Percentiles rank a stretch among this genome's conserved stretches.
These are phyloP conservation scores for Bovichtus diacanthus DNA, from an alignment of 2,797 vertebrate genomes.

Conservation along the genomic window DNA sequence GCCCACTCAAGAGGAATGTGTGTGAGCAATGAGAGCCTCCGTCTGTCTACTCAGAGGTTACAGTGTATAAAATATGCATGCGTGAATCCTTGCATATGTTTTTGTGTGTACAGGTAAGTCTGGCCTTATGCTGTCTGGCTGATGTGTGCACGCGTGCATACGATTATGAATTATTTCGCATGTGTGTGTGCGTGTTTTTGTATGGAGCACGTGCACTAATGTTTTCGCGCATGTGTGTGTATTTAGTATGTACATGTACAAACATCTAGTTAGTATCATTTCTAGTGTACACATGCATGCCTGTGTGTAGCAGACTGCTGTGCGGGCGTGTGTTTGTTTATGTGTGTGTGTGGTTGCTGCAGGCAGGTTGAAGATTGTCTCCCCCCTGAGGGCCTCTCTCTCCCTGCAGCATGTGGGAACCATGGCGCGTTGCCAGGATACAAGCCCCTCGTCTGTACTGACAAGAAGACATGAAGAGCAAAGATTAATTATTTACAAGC, in stretches of 20 bases:
- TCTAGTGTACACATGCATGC: slow-evolving; percentile 33
- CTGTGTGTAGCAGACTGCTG: slow-evolving; percentile 38
- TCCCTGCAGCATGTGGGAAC: slow-evolving; percentile 90
- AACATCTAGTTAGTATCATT: slow-evolving; percentile 63
- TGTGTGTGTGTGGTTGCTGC: slow-evolving; percentile 64
- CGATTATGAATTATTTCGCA: slow-evolving; percentile 34
- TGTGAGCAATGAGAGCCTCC: slow-evolving; percentile 15
- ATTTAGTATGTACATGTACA: slow-evolving; percentile 52
- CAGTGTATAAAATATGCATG: slow-evolving; percentile 55
- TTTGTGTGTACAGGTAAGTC: slow-evolving; percentile 32
- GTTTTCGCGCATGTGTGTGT: slow-evolving; percentile 25
- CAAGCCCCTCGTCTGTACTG: slow-evolving; percentile 91
- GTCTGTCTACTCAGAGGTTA: slow-evolving; percentile 44
- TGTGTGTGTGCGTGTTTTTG: background rate
- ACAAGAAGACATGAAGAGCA: slow-evolving; percentile 93
- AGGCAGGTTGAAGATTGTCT: slow-evolving; percentile 89
- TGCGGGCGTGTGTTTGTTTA: slow-evolving; percentile 3
- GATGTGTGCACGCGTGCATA: background rate
- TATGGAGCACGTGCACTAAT: slow-evolving; percentile 13
- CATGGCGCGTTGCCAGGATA: slow-evolving; percentile 92
- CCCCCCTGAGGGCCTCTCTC: slow-evolving; percentile 88
- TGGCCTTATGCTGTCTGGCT: slow-evolving; percentile 6
- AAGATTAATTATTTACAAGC: slow-evolving; percentile 94
- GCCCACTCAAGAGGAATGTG: slow-evolving; percentile 33
- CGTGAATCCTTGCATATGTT: slow-evolving; percentile 65